Evolutionary conservation across 2,797 vertebrate species (phyloP).

Genomic region (Cyclura pinguis): DNA sequence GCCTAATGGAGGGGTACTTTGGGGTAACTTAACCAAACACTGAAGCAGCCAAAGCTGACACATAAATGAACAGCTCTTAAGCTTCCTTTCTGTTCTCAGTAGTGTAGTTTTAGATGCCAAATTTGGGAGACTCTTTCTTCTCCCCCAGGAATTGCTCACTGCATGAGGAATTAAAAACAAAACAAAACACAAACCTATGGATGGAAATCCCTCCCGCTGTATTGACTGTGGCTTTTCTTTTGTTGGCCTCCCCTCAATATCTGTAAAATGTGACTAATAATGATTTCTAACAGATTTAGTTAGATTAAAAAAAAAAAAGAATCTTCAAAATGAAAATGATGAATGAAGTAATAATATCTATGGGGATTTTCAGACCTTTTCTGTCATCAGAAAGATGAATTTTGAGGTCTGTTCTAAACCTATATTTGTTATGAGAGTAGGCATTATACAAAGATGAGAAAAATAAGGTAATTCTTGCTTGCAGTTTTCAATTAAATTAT

Average conservation of each 20-base stretch:
- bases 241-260: background rate
- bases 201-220: background rate
- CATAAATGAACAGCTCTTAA: background rate
- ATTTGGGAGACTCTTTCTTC: background rate
- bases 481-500: constrained; percentile 5
- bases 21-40: background rate
- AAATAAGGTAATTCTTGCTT: constrained; percentile 26
- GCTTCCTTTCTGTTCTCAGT: background rate
- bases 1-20: background rate
- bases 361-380: background rate
- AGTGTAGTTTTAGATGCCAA: no score
- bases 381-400: background rate
- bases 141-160: background rate
- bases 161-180: background rate
- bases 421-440: constrained; percentile 11
- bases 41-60: background rate
- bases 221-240: background rate
- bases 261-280: background rate
- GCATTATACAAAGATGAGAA: background rate
- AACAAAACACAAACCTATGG: background rate
- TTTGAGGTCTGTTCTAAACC: constrained; percentile 26
- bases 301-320: background rate
- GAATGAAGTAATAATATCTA: background rate
- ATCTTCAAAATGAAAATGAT: background rate
- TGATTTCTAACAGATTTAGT: background rate